A percentile compares a stretch with the other conserved stretches of the same genome.
phyloP scores from a whole-genome alignment of 2,888 invertebrate species.

The Corythucha ciliata region DNA sequence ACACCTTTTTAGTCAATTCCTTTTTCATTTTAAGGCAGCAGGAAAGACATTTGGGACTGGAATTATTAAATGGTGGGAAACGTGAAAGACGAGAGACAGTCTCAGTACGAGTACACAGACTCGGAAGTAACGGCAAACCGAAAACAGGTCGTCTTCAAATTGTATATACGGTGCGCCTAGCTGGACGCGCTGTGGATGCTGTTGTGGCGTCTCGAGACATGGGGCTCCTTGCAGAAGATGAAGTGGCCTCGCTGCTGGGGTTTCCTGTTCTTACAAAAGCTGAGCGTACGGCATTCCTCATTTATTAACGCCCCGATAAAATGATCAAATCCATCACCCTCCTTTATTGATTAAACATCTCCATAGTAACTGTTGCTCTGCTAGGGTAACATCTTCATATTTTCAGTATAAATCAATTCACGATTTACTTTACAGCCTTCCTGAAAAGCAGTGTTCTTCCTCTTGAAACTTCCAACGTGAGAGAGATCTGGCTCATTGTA shows the following conservation, averaged over 20 bases:
- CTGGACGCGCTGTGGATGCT: constrained; percentile 69
- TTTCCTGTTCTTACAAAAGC: constrained; percentile 71
- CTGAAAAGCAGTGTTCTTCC: constrained; percentile 47
- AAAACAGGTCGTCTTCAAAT: constrained; percentile 40
- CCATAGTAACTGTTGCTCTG: no score
- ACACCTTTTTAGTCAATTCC: background rate
- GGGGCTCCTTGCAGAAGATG: constrained; percentile 66
- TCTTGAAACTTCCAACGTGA: constrained; percentile 40
- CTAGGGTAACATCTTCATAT: background rate
- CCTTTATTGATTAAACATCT: no score
- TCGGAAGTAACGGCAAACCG: constrained; percentile 25
- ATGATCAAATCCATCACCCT: no score
- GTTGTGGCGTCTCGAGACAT: constrained; percentile 73
- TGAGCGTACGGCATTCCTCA: constrained; percentile 63
- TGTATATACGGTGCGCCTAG: constrained; percentile 70
- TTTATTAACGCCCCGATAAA: no score
- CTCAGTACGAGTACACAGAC: constrained; percentile 36
- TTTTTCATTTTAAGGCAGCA: constrained; percentile 53
- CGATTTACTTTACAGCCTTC: constrained; percentile 49
- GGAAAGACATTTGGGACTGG: constrained; percentile 64
- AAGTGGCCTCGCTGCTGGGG: constrained; percentile 64
- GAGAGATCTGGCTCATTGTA: constrained; percentile 55
- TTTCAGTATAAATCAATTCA: background rate
- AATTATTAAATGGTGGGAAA: constrained; percentile 42
- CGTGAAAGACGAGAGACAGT: constrained; percentile 41